Base-by-base conservation (phyloP, 2,888 invertebrate species). In the Hyles lineata region DNA sequence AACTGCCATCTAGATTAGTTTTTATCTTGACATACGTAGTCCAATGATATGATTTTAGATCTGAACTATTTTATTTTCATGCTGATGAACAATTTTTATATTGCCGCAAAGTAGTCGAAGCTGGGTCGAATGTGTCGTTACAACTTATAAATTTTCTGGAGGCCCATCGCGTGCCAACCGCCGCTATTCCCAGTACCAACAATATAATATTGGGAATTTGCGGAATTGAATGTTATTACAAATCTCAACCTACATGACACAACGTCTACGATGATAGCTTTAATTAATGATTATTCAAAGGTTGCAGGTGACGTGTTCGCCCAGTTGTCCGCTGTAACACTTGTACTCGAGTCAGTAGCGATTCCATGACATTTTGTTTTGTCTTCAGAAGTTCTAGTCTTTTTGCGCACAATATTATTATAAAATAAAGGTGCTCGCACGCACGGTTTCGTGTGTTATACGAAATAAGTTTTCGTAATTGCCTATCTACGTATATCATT, bases 341-440 rank as follows among this genome's bases (percentile, higher is more conserved):
- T 67, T 74, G 72, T 70, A 79, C 79, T 76, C 83, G 82, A 76
- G 77, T 82, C 81, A 82, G 78, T 85, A 85, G 84, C 88, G 83
- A 84, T 84, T 84, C 89, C 92, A 92, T 92, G 91, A 91, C 92
- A 88, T 83, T 79, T 81, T 81, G 79, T 85, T 86, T 87, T 87
- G 85, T 86, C 84, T 87, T 86, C 88, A 89, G 87, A 84, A 84
- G 85, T 90, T 94, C 94, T 94, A 94, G 94, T 94, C 94, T 91
- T 89, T 87, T 89, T 83, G 90, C 92, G 94, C 94, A 94, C 93
- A 94, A 93, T 87, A 85, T 85, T 82, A 80, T 75, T 82, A 80
- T 75, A 74, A 75, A 73, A 87, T 83, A 88, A 88, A 88, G 93
- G 93, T 93, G 93, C 94, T 92, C 89, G 86, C 87, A 89, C 89